phyloP scores from a whole-genome alignment of 2,888 invertebrate genomes.

The Drosophila fulvimacula region DNA sequence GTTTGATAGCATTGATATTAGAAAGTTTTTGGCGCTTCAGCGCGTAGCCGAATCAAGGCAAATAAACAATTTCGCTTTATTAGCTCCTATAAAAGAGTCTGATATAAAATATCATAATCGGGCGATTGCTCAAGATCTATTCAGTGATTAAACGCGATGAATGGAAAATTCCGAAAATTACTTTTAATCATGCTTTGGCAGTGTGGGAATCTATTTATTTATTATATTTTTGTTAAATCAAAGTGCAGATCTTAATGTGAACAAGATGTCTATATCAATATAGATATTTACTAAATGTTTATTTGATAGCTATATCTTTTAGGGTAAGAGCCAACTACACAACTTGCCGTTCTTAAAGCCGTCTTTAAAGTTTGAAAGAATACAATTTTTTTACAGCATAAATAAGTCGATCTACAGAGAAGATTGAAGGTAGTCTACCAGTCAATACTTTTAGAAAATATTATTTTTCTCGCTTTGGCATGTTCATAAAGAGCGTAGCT shows the following conservation, averaged over 20 bases:
- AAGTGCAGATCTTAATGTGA: neutral
- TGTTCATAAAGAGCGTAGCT: neutral
- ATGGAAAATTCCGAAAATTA: neutral
- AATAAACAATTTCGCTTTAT: conserved; percentile 10
- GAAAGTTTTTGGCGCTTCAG: neutral
- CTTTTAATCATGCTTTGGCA: neutral
- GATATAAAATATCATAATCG: conserved; percentile 24
- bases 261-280: neutral
- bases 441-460: neutral
- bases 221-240: neutral
- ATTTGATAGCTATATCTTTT: neutral
- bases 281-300: neutral
- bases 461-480: neutral
- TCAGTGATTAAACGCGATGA: conserved; percentile 1
- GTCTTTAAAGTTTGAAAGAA: no score
- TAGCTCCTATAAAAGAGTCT: neutral
- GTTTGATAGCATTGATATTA: no score
- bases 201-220: neutral
- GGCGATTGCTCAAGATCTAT: conserved; percentile 26
- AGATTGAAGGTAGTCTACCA: no score
- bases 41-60: neutral
- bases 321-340: no score
- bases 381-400: no score
- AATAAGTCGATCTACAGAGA: neutral
- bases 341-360: no score